phyloP scores from a whole-genome alignment of 1,140 invertebrate species.

The Trachymyrmex cornetzi region DNA sequence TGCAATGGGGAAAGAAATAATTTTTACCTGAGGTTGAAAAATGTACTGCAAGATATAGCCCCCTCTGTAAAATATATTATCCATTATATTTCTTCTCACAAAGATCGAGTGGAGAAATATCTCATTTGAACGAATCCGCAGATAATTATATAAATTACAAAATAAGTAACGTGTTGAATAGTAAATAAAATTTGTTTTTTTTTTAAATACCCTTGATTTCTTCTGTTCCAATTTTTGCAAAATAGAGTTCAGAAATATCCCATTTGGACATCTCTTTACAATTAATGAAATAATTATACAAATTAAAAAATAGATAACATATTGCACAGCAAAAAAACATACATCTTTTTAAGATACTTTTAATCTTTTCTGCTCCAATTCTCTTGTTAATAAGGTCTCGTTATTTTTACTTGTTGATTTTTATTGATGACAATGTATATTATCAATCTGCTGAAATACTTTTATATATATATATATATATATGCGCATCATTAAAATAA shows the following conservation, averaged over 20 bases:
- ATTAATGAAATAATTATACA: background rate
- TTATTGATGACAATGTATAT: too few relatives aligned
- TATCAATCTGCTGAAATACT: too few relatives aligned
- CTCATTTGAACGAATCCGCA: background rate
- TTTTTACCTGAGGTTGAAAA: conserved; percentile 48
- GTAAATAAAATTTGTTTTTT: background rate
- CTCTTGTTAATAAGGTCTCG: too few relatives aligned
- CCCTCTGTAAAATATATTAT: background rate
- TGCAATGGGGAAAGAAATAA: conserved; percentile 30
- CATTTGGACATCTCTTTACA: background rate
- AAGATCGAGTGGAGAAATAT: conserved; percentile 1
- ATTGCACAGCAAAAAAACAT: too few relatives aligned
- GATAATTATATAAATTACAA: background rate
- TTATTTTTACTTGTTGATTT: too few relatives aligned
- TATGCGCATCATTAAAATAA: too few relatives aligned
- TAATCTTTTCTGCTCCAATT: too few relatives aligned
- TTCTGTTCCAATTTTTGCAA: background rate
- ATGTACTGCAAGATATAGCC: conserved; percentile 28
- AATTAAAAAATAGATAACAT: background rate
- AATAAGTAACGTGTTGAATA: background rate
- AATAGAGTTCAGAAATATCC: conserved; percentile 1
- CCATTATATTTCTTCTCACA: conserved; percentile 27
- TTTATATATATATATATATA: too few relatives aligned
- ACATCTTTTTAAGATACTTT: too few relatives aligned
- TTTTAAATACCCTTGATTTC: background rate